A percentile compares a stretch with the other conserved stretches of the same genome.
Evolutionary conservation across 2,888 invertebrate species (phyloP).

Genomic region (Pandemis cinnamomeana): DNA sequence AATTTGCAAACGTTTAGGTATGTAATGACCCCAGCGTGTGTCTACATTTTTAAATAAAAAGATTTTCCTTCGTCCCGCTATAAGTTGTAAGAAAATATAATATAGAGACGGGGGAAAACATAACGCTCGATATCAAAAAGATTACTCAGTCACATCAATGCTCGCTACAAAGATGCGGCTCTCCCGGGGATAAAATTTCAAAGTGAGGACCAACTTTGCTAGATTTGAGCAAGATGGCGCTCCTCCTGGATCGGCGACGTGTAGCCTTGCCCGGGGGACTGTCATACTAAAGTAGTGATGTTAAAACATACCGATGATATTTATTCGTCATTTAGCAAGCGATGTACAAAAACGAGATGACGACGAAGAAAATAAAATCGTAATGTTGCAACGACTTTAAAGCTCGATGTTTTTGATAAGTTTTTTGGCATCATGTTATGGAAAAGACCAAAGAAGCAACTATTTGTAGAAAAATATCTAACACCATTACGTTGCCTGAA

Average conservation of each 20-base stretch:
- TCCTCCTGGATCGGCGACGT: slow-evolving; percentile 4
- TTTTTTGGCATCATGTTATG: no score
- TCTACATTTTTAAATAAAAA: no score
- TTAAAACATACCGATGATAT: background rate
- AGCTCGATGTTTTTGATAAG: no score
- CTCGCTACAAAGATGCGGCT: background rate
- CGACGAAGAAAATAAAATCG: no score
- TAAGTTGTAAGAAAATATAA: background rate
- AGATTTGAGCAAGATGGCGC: slow-evolving; percentile 28
- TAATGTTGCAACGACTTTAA: no score
- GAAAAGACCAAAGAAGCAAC: no score
- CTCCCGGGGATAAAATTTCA: slow-evolving; percentile 23
- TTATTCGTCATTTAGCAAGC: background rate
- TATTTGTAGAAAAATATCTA: no score
- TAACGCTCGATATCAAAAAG: slow-evolving; percentile 17
- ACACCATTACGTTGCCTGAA: no score
- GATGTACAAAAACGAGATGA: background rate
- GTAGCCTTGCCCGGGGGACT: slow-evolving; percentile 13
- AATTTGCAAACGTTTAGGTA: no score
- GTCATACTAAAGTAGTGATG: slow-evolving; percentile 17
- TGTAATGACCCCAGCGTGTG: no score
- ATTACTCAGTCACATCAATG: background rate
- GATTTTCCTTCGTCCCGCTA: no score
- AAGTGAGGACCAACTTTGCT: slow-evolving; percentile 19
- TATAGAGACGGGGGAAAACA: background rate